A percentile compares a stretch with the other conserved stretches of the same genome.
Conservation (phyloP, 2,797 vertebrate species). For the Leptodactylus fallax region DNA sequence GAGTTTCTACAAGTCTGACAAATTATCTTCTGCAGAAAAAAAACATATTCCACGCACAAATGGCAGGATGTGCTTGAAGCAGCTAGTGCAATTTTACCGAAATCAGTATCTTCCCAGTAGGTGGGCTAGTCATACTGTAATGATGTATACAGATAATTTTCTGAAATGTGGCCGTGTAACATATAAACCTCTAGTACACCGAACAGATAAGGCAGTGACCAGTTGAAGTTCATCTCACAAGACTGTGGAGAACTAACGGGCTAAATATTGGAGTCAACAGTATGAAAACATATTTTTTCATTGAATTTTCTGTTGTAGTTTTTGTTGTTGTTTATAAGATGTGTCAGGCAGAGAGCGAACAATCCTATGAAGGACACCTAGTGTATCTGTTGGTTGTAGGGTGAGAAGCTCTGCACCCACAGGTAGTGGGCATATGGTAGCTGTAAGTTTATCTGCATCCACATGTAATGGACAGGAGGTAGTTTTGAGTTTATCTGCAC, state of each 20-base stretch:
- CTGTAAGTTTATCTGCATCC: too few species aligned
- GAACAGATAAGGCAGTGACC: too few species aligned
- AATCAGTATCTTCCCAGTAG: not conserved
- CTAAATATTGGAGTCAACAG: not conserved
- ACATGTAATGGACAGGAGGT: too few species aligned
- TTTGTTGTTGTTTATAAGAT: not conserved
- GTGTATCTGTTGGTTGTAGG: not conserved
- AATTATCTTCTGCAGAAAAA: not conserved
- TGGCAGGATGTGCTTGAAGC: not conserved
- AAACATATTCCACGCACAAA: not conserved
- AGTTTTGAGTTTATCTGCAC: too few species aligned
- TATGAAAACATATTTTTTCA: not conserved
- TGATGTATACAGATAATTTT: not conserved
- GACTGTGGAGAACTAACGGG: not conserved
- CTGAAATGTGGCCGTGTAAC: not conserved
- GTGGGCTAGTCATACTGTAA: not conserved
- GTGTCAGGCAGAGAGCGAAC: not conserved
- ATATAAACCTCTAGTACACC: not conserved
- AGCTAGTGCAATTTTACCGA: not conserved
- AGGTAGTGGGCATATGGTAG: not conserved
- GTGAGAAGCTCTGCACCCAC: not conserved
- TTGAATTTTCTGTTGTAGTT: not conserved
- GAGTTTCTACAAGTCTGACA: not conserved
- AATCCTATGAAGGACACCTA: not conserved
- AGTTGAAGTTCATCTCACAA: not conserved